These are phyloP conservation scores for Pelobates cultripes DNA, from an alignment of 2,797 vertebrate species.

Conservation along the genomic window DNA sequence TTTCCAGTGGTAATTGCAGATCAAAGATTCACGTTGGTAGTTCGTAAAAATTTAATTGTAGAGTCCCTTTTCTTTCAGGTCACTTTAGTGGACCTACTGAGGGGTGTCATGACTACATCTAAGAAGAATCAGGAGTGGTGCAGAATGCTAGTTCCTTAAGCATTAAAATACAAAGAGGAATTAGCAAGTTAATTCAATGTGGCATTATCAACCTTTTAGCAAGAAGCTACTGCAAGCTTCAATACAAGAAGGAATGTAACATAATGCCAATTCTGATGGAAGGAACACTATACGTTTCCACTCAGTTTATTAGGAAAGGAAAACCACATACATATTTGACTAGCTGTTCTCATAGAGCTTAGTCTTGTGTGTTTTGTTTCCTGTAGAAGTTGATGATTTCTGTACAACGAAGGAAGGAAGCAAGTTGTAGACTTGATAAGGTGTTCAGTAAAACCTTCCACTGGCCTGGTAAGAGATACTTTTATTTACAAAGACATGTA, in stretches of 20 bases:
- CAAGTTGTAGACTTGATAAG: conserved; percentile 12
- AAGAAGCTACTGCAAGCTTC: too few relatives aligned
- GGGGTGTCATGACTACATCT: too few relatives aligned
- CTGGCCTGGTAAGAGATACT: background rate
- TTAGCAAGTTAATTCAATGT: too few relatives aligned
- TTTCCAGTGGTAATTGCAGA: too few relatives aligned
- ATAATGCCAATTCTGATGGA: background rate
- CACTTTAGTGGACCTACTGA: too few relatives aligned
- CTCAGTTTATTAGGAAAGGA: conserved; percentile 10
- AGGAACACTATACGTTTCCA: background rate
- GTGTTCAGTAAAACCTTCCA: background rate
- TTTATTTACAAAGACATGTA: background rate
- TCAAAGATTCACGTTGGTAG: too few relatives aligned
- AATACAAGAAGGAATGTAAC: background rate
- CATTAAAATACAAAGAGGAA: too few relatives aligned
- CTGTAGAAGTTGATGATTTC: background rate
- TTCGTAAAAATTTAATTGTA: too few relatives aligned
- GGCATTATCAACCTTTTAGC: too few relatives aligned
- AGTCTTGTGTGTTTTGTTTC: conserved; percentile 5
- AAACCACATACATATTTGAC: conserved; percentile 15
- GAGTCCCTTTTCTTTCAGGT: too few relatives aligned
- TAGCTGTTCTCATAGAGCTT: background rate
- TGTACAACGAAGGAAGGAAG: conserved; percentile 20
- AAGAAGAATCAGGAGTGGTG: too few relatives aligned
- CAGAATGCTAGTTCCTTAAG: too few relatives aligned